A percentile compares a stretch with the other conserved stretches of the same genome.
These are phyloP conservation scores for Corythaeola cristata DNA, from an alignment of 2,113 vertebrate genomes.

Conservation along the genomic window DNA sequence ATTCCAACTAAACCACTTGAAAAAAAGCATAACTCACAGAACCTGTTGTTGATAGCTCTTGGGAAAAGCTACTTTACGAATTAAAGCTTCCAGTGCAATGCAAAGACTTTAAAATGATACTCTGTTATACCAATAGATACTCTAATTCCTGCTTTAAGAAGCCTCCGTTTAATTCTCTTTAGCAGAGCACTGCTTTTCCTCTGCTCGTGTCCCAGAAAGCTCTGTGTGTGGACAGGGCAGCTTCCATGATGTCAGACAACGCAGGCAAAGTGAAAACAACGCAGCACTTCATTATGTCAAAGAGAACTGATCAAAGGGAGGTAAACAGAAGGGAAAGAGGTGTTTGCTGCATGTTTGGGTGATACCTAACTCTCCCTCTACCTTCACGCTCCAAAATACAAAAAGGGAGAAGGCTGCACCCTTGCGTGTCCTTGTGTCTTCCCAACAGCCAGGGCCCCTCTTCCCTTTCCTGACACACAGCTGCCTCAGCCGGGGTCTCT, in stretches of 20 bases:
- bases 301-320: not conserved
- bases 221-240: too few species aligned
- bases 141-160: not conserved
- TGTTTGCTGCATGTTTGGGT: not conserved
- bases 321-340: rapidly evolving
- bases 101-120: not conserved
- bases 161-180: not conserved
- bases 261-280: not conserved
- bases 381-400: rapidly evolving
- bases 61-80: not conserved
- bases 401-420: not conserved
- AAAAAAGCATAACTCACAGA: not conserved
- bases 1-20: not conserved
- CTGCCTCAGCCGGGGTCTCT: too few species aligned
- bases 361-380: not conserved
- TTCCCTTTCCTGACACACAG: not conserved
- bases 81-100: not conserved
- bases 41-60: not conserved
- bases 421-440: not conserved
- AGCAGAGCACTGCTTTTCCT: not conserved
- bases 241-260: not conserved
- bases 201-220: not conserved
- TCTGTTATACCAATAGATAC: not conserved
- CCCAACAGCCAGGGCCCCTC: not conserved
- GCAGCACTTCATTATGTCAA: not conserved